phyloP scores from a whole-genome alignment of 2,888 invertebrate species.

The Trichogramma dendrolimi region DNA sequence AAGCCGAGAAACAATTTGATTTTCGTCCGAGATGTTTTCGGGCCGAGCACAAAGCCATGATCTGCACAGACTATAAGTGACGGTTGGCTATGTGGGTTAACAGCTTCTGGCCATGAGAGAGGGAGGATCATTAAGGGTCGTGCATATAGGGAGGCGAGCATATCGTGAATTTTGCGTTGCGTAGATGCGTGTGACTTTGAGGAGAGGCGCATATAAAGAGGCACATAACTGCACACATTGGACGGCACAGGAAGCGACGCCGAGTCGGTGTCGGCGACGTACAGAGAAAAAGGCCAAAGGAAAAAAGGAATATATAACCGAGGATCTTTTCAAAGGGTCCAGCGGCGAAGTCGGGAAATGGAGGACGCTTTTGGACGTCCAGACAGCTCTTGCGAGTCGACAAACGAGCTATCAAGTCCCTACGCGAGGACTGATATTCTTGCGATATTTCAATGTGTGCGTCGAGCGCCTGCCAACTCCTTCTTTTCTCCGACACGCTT shows the following conservation, averaged over 20 bases:
- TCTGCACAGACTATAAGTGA: background rate
- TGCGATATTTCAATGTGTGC: constrained; percentile 38
- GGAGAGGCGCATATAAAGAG: too few species aligned
- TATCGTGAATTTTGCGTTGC: background rate
- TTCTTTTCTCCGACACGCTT: constrained; percentile 12
- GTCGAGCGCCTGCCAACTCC: constrained; percentile 9
- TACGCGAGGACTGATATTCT: constrained; percentile 37
- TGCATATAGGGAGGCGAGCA: constrained; percentile 2
- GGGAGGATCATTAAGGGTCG: too few species aligned
- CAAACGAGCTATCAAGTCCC: constrained; percentile 34
- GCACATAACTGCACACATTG: too few species aligned
- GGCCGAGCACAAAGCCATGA: too few species aligned
- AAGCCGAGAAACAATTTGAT: too few species aligned
- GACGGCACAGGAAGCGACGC: too few species aligned
- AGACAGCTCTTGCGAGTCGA: constrained; percentile 17
- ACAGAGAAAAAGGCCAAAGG: too few species aligned
- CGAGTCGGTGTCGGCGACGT: too few species aligned
- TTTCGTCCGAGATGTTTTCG: too few species aligned
- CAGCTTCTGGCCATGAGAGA: constrained; percentile 25
- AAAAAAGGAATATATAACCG: too few species aligned
- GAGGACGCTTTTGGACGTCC: constrained; percentile 17
- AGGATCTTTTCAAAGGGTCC: background rate
- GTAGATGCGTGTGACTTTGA: too few species aligned
- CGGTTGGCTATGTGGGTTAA: constrained; percentile 18
- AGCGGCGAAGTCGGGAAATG: background rate